A percentile compares a stretch with the other conserved stretches of the same genome.
Evolutionary conservation across 2,113 vertebrate species (phyloP).

Genomic region (Brachirus orientalis): DNA sequence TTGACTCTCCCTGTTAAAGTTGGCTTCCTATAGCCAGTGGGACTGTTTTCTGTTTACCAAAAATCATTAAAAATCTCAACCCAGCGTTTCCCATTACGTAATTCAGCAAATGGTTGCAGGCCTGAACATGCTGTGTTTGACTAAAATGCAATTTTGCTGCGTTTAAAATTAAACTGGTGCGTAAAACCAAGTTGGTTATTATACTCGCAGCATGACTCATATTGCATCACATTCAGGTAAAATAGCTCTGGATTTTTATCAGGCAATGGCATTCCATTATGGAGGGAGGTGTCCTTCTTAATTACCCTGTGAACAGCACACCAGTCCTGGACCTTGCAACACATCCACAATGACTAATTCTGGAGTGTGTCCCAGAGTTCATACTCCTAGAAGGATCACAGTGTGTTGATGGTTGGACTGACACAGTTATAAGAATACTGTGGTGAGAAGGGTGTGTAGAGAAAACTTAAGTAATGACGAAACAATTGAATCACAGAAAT

Average conservation of each 20-base stretch:
- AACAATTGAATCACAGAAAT: slow-evolving; percentile 61
- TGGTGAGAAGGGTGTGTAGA: slow-evolving; percentile 65
- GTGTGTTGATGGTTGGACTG: slow-evolving; percentile 25
- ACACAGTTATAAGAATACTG: slow-evolving; percentile 46
- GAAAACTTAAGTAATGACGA: slow-evolving; percentile 53
- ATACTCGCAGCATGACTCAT: slow-evolving; percentile 14
- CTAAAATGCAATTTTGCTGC: neutral
- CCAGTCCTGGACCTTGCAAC: slow-evolving; percentile 55
- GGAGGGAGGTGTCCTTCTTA: slow-evolving; percentile 45
- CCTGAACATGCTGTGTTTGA: neutral
- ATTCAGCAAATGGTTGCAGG: neutral
- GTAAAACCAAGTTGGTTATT: neutral
- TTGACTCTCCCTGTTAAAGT: neutral
- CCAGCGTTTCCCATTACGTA: neutral
- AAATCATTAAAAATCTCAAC: neutral
- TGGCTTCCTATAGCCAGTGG: neutral
- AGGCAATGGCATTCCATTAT: slow-evolving; percentile 33
- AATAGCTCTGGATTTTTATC: slow-evolving; percentile 33
- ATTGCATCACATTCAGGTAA: slow-evolving; percentile 5
- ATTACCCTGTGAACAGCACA: slow-evolving; percentile 34
- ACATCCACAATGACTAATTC: slow-evolving; percentile 63
- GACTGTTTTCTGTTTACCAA: neutral
- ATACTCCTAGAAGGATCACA: slow-evolving; percentile 38
- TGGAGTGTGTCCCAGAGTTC: slow-evolving; percentile 45
- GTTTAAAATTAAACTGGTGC: neutral